Conservation (phyloP, 2,113 vertebrate species). For the Corythornis cristatus region DNA sequence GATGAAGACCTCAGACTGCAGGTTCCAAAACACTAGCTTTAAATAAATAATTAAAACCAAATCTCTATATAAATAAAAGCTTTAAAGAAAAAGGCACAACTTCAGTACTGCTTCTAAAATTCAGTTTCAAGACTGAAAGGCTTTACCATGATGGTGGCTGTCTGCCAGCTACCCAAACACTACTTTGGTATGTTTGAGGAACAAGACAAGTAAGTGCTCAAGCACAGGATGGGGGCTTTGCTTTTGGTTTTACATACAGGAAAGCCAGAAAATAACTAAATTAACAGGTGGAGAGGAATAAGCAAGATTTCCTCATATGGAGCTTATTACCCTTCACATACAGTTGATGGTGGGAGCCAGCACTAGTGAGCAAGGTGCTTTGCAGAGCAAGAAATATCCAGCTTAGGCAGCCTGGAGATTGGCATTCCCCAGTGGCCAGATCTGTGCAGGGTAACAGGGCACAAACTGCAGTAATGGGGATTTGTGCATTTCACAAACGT, state of each 20-base stretch:
- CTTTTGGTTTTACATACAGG: not conserved
- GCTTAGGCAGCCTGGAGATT: not conserved
- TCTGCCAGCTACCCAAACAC: not conserved
- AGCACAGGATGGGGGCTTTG: not conserved
- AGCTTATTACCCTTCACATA: not conserved
- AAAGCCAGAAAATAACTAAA: not conserved
- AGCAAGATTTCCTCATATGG: fast-evolving
- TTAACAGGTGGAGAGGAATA: not conserved
- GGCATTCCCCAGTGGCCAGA: not conserved
- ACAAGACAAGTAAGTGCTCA: fast-evolving
- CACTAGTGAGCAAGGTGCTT: not conserved
- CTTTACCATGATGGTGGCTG: fast-evolving
- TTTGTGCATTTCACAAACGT: not conserved
- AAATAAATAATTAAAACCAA: not conserved
- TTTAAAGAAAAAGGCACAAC: not conserved
- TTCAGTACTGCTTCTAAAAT: not conserved
- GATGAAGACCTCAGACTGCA: not conserved
- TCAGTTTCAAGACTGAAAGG: not conserved
- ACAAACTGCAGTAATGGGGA: fast-evolving
- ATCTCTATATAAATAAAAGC: not conserved
- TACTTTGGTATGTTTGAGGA: not conserved
- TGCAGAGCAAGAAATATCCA: not conserved
- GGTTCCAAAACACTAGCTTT: not conserved
- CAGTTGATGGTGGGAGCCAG: not conserved
- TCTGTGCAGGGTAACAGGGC: not conserved